Base-by-base conservation (phyloP, 53 echinoderm and acorn worm species). In the Paracentrotus lividus region DNA sequence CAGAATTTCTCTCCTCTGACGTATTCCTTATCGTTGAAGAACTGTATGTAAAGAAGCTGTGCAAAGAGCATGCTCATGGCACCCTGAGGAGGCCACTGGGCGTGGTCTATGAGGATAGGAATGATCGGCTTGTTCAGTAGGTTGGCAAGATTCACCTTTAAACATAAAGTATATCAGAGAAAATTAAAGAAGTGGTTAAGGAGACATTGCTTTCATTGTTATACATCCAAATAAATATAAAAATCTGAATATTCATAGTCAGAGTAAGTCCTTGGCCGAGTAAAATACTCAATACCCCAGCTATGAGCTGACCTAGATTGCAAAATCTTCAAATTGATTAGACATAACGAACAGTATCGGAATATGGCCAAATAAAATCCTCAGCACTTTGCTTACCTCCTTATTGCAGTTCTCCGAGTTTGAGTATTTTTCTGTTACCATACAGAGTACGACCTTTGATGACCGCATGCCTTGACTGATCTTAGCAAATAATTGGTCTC, bases 11-110 rank as follows among this genome's bases (percentile, higher is more conserved):
- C 95, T 84, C 98, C 98, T 93, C 97, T 93, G 54, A 97, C 92
- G 93, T 98, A 98, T 68, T 96, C 96, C 88, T 97, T 95, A 65
- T 96, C 85, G n/a, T 93, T 96, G 85, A 69, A 96, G 87, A 98
- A 95, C 93, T 98, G 97, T 43, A 97, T 98, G 96, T 97, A 98
- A 31, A 98, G 97, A n/a, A 98, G 98, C 77, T 97, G 98, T n/a
- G 98, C 97, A 88, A 98, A 98, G 16, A 98, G 94, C 95, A 98
- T 96, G 86, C 98, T 98, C 98, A 98, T 98, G 26, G 98, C 96
- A 33, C 98, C 98, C 33, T 93, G 91, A 33, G n/a, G 98, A 8
- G 98, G 98, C 98, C 98, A 98, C 42, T 94, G 76, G 10, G 94
- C 94, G 43, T 93, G 94, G 77, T 98, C 98, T 38, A 98, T 95